Evolutionary conservation across 64 coral and sea anemone species (phyloP).

Genomic region (Dendronephthya gigantea): DNA sequence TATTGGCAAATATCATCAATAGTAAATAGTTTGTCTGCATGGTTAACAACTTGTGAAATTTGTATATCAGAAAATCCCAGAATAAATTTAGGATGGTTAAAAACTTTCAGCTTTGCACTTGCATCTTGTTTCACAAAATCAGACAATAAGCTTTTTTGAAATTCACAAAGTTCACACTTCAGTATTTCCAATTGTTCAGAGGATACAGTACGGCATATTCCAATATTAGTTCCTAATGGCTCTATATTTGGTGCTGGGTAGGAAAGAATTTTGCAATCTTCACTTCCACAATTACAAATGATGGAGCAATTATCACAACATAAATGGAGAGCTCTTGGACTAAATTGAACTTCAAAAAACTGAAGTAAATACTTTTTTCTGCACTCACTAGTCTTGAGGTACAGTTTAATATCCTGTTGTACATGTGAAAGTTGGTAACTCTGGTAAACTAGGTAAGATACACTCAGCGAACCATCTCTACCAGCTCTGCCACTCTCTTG

Average conservation of each 20-base stretch:
- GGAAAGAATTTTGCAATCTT: neutral
- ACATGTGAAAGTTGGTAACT: conserved; percentile 30
- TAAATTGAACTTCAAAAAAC: neutral
- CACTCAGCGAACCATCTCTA: conserved; percentile 29
- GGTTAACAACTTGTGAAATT: conserved; percentile 39
- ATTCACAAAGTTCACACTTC: neutral
- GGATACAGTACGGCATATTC: neutral
- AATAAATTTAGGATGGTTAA: neutral
- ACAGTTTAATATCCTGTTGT: conserved; percentile 43
- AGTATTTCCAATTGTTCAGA: neutral
- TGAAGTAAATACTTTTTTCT: conserved; percentile 33
- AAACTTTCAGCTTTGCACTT: neutral
- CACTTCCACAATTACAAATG: conserved; percentile 36
- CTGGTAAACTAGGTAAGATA: conserved; percentile 41
- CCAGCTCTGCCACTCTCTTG: conserved; percentile 59
- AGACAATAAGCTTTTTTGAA: neutral
- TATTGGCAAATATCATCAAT: conserved; percentile 25
- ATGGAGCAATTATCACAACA: conserved; percentile 57
- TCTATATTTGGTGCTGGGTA: neutral
- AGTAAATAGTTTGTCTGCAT: conserved; percentile 24
- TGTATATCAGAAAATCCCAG: conserved; percentile 41
- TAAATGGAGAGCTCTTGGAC: neutral
- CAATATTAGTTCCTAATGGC: neutral
- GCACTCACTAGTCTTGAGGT: conserved; percentile 35
- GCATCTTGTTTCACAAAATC: neutral